A percentile compares a stretch with the other conserved stretches of the same genome.
Conservation (phyloP, 2,113 vertebrate species). For the Erythrocercus mccallii region DNA sequence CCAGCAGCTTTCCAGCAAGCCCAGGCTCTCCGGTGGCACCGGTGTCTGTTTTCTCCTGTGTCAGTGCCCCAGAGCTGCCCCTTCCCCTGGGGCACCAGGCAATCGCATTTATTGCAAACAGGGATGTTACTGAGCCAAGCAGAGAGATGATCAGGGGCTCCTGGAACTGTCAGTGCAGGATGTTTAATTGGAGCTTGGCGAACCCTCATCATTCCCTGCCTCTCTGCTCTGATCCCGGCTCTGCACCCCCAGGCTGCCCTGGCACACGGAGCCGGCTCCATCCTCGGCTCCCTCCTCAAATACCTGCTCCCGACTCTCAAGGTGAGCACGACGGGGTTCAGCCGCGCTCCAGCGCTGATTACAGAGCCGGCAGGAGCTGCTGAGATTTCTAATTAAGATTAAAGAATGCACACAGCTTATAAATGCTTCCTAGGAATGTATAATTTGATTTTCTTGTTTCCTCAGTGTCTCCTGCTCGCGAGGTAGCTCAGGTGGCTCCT, state of each 20-base stretch:
- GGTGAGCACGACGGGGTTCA: conserved; percentile 63
- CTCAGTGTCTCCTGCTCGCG: background rate
- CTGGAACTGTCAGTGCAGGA: background rate
- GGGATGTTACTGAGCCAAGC: background rate
- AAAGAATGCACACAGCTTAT: conserved; percentile 66
- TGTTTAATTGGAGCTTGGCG: background rate
- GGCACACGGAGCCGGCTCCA: background rate
- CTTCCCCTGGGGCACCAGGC: background rate
- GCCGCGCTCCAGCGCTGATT: conserved; percentile 58
- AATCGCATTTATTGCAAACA: background rate
- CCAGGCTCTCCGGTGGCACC: rapidly evolving
- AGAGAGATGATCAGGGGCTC: background rate
- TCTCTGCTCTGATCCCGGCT: background rate
- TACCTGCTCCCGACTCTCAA: conserved; percentile 31
- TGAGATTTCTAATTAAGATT: conserved; percentile 82
- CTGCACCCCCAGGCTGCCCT: background rate
- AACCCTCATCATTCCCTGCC: rapidly evolving
- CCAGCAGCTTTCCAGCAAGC: background rate
- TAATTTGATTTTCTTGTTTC: conserved; percentile 73
- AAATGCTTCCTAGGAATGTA: conserved; percentile 68
- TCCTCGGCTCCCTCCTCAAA: background rate
- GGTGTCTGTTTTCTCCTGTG: background rate
- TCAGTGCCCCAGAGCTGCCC: background rate
- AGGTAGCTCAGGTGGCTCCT: background rate
- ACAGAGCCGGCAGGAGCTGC: conserved; percentile 66